Conservation (phyloP, 2,113 vertebrate genomes). For the Petroica traversi region DNA sequence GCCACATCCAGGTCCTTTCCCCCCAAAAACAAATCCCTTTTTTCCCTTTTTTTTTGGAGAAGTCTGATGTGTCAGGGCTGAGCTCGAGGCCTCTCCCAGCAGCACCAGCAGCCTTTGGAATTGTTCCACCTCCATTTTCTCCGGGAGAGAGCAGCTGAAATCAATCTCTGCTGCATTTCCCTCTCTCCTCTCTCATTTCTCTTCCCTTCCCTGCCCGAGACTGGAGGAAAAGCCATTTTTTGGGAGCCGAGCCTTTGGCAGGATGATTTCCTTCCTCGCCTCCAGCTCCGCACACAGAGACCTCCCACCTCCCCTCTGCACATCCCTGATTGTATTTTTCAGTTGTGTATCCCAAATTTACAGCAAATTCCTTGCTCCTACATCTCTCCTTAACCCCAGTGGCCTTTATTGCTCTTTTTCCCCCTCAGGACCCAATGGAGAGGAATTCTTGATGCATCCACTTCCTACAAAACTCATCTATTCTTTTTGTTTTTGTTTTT, state of each 20-base stretch:
- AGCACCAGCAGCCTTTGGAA: neutral
- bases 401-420: neutral
- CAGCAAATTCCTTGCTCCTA: neutral
- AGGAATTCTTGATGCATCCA: neutral
- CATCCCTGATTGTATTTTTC: neutral
- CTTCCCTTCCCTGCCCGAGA: neutral
- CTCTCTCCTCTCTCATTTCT: neutral
- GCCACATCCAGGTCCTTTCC: neutral
- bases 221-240: neutral
- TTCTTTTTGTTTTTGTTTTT: neutral
- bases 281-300: neutral
- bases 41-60: neutral
- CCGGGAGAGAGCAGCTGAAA: neutral
- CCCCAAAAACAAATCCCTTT: neutral
- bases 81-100: neutral
- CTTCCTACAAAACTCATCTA: neutral
- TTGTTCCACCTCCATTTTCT: neutral
- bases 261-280: neutral
- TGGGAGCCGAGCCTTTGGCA: neutral
- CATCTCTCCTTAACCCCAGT: neutral
- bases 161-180: neutral
- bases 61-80: rapidly evolving
- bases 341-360: neutral
- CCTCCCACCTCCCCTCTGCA: neutral
- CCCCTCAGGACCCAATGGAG: neutral